Conservation (phyloP, 2,113 vertebrate species). For the Syrmaticus mikado region DNA sequence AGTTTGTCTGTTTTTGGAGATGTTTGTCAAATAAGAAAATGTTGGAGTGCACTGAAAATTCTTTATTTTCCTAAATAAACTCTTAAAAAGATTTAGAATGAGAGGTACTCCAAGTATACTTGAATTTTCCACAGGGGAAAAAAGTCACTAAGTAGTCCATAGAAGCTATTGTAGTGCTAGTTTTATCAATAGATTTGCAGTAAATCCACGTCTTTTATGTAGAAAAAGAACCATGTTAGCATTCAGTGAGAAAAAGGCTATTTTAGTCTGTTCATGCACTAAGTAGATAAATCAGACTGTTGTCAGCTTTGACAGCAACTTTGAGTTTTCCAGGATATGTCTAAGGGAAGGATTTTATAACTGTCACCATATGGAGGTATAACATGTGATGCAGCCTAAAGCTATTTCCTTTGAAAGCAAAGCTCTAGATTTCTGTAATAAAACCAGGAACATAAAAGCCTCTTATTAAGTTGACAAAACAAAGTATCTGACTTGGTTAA, state of each 20-base stretch:
- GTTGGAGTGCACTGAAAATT: background rate
- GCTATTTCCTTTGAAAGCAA: slow-evolving; percentile 60
- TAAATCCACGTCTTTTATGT: background rate
- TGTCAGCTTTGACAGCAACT: slow-evolving; percentile 43
- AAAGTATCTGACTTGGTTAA: background rate
- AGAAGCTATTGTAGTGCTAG: background rate
- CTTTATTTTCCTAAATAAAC: background rate
- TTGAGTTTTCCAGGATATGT: slow-evolving; percentile 15
- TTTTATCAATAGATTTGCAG: slow-evolving; percentile 30
- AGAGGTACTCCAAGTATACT: background rate
- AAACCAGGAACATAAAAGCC: background rate
- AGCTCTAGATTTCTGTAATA: slow-evolving; percentile 12
- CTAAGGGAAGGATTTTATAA: slow-evolving; percentile 46
- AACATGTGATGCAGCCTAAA: slow-evolving; percentile 31
- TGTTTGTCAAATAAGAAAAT: background rate
- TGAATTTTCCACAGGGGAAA: background rate
- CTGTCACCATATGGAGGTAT: slow-evolving; percentile 34
- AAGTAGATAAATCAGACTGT: slow-evolving; percentile 42
- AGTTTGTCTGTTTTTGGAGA: background rate
- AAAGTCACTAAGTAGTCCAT: background rate
- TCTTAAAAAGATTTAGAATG: background rate
- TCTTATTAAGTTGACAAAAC: background rate
- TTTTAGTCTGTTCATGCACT: slow-evolving; percentile 43
- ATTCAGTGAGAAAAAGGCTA: slow-evolving; percentile 42
- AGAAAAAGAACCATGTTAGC: slow-evolving; percentile 7